These are phyloP conservation scores for Xenopus borealis DNA, from an alignment of 2,113 vertebrate species.

Conservation along the genomic window DNA sequence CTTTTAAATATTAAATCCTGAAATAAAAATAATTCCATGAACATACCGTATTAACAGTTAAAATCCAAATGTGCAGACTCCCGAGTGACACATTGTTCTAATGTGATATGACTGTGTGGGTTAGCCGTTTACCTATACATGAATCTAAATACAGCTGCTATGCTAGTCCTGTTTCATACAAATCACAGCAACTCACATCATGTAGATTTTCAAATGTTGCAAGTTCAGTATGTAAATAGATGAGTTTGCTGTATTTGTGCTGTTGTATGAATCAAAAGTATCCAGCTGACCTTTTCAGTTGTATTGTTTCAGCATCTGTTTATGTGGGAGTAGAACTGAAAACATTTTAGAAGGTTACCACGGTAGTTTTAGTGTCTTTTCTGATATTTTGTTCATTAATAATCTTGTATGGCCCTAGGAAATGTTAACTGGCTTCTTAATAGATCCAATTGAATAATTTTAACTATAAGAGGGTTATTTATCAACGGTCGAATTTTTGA, in stretches of 20 bases:
- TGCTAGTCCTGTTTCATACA: neutral
- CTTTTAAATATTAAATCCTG: no score
- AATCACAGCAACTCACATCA: neutral
- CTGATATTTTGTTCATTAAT: slow-evolving; percentile 31
- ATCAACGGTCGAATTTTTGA: no score
- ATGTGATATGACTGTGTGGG: no score
- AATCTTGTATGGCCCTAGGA: slow-evolving; percentile 26
- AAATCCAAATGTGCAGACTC: no score
- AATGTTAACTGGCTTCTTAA: no score
- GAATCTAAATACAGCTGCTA: neutral
- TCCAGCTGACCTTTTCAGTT: slow-evolving; percentile 14
- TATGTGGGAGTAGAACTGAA: slow-evolving; percentile 25
- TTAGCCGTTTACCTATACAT: neutral
- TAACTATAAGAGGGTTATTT: no score
- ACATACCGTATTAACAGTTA: no score
- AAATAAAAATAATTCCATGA: no score
- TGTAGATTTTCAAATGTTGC: neutral
- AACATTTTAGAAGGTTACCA: slow-evolving; percentile 26
- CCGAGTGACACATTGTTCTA: no score
- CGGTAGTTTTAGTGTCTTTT: slow-evolving; percentile 28
- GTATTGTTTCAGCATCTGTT: slow-evolving; percentile 33
- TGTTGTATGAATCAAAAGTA: neutral
- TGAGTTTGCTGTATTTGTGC: neutral
- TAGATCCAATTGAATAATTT: no score
- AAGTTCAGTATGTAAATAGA: neutral